Evolutionary conservation across 2,888 invertebrate species (phyloP), one percentile per base, ranked within the genome.

Genomic region (Cheilosia vulpina): DNA sequence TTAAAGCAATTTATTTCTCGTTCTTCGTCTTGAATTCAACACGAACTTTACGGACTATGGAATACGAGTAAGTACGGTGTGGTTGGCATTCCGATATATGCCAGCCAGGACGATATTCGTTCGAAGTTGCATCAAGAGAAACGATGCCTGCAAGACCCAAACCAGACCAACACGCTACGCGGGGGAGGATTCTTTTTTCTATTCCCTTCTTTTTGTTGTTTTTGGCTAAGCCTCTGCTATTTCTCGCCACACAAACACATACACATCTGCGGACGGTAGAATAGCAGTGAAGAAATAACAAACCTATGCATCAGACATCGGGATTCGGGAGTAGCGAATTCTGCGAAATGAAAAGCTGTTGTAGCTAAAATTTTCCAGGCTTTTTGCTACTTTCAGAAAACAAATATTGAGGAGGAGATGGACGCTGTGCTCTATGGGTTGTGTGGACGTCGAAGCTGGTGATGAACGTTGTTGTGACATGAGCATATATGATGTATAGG

Each of bases 1-100:
- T 81, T 85, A 85, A 85, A 76, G 76, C 81, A 85, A 85, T 85
- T 85, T 85, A 81, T 85, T 85, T 85, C 85, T 85, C 85, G 80
- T 85, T 81, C 85, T 85, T 85, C 69, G 76, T 81, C 81, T 84
- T 84, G 84, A 80, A 80, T 80, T 75, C 75, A 75, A 84, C 84
- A 75, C 63, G 69, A 80, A 75, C 68, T 75, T 78, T 83, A 53
- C 45, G 50, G 1, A 11, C 45, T 27, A 27, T 6, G 27, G 45
- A 45, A n/a, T 9, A 43, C 43, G 43, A 21, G 34, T 19, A 65
- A 15, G 62, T 71, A 82, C 21, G 65, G 38, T 83, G 66, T 21
- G 66, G 81, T 62, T 50, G 73, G 19, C 19, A 17, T 52, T 13
- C 21, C 21, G 31, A 31, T 31, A 7, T 41, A 50, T 24, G 13